These are phyloP conservation scores for Hyperopisus bebe DNA, from an alignment of 2,113 vertebrate genomes.

Conservation along the genomic window DNA sequence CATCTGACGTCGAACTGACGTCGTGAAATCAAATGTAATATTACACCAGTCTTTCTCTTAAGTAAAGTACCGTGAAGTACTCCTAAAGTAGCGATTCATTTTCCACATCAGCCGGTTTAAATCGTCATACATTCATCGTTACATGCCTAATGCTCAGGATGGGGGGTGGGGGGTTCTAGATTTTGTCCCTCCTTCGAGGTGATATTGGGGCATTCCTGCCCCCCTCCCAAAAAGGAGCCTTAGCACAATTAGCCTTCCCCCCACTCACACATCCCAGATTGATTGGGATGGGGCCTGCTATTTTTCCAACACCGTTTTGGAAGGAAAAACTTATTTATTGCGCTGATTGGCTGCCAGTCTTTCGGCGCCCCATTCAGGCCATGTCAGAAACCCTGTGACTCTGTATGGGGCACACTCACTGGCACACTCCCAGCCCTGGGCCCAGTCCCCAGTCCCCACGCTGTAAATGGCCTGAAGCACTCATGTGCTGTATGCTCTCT, in stretches of 20 bases:
- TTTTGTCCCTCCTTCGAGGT: slow-evolving; percentile 54
- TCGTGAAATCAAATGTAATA: too few relatives aligned
- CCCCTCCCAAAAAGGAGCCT: slow-evolving; percentile 47
- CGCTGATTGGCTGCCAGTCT: too few relatives aligned
- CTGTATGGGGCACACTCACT: not conserved
- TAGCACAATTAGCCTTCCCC: slow-evolving; percentile 52
- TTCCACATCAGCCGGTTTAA: too few relatives aligned
- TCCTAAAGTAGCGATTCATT: too few relatives aligned
- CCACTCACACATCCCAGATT: not conserved
- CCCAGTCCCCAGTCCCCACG: not conserved
- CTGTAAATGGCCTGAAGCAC: not conserved
- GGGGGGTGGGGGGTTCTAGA: slow-evolving; percentile 61
- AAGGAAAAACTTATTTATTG: not conserved
- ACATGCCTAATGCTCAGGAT: slow-evolving; percentile 47
- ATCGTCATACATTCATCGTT: too few relatives aligned
- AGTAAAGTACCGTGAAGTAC: too few relatives aligned
- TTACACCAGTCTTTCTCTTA: too few relatives aligned
- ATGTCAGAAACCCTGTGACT: not conserved
- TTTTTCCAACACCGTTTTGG: not conserved
- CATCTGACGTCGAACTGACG: too few relatives aligned
- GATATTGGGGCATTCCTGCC: slow-evolving; percentile 56
- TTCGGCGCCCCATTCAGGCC: not conserved
- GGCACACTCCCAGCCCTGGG: not conserved
- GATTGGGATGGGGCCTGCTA: not conserved
- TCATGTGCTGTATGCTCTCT: not conserved